Evolutionary conservation across 2,888 invertebrate species (phyloP), one percentile per base, ranked within the genome.

Genomic region (Tolmerus cingulatus): DNA sequence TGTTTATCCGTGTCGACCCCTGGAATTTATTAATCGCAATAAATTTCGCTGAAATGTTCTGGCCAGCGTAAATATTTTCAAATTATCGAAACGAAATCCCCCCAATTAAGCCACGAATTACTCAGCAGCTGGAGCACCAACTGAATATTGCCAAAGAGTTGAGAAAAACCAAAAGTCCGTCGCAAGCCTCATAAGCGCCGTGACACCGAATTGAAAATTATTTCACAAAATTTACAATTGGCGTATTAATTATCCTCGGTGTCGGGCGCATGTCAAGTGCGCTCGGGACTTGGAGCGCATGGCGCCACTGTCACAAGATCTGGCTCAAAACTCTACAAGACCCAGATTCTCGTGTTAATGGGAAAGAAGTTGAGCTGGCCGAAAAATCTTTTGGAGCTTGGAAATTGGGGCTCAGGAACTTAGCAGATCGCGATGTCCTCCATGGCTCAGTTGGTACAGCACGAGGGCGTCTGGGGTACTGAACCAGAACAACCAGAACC

Each of bases 221-320:
- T 76, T 76, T 76, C 76, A 76, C n/a, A 37, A 76, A 76, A 76
- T 76, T 76, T 76, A 76, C 76, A 76, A 76, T 76, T 76, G 76
- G 76, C 76, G 76, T 76, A 76, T 76, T 76, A 76, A 76, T 76
- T 76, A 76, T 76, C 34, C 76, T 76, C 37, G 76, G 76, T 76
- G 76, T 76, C 76, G 37, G 34, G 34, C 37, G 30, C 76, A 76
- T 76, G 76, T 76, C 76, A 76, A 76, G 76, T 76, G 76, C 76
- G 76, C 37, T 19, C 16, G 66, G 66, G 66, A 27, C 66, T 66
- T 66, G 66, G 66, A 76, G 9, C 37, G 37, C 76, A 76, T 76
- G 76, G 30, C 76, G 37, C 76, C 37, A 37, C 76, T n/a, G 76
- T 5, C 76, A 76, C 34, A 30, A 37, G 37, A 76, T 37, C 76